Base-by-base conservation (phyloP, 2,113 vertebrate genomes). In the Grammomys surdaster region DNA sequence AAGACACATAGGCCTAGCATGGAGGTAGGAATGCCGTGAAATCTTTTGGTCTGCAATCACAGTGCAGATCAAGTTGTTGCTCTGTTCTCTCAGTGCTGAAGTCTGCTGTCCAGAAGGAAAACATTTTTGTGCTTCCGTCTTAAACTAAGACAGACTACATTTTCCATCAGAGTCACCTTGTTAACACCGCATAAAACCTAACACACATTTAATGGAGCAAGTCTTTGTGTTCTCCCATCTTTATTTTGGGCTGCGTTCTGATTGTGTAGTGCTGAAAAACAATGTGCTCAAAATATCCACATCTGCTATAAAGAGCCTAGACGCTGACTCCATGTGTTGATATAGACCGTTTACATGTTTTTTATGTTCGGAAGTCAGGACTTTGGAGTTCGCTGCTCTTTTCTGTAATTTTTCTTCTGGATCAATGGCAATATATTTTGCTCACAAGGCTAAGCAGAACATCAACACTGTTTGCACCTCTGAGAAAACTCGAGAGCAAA, bases 61-160 rank as follows among this genome's bases (percentile, higher is more conserved):
- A 95, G 89, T 69, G 88, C 94, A 96, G 98, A 97, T 97, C 94
- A 97, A 97, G 96, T 51, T 94, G 87, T 85, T 58, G 84, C 94
- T 98, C 97, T 98, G 98, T 98, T 98, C 98, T 97, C 19, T 69
- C 69, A n/a, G 14, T 78, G 92, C 94, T 89, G 58, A 94, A 89
- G 87, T 82, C 93, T 97, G 94, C 60, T 95, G 93, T 91, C 96
- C 94, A 75, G 19, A 86, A 96, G 96, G 95, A 95, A 94, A 95
- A 90, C 1, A 48, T 63, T 81, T 97, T 93, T 95, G 91, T 84
- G 92, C 40, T 97, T 90, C 92, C 70, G 40, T 95, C 63, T 93
- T 93, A 92, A 95, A 95, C 77, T 48, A 54, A 94, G 94, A 93
- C 94, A 97, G 96, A 92, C 85, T 95, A 97, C 51, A 17, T 77